Conservation (phyloP, 2,888 invertebrate species). For the Lycaena phlaeas region DNA sequence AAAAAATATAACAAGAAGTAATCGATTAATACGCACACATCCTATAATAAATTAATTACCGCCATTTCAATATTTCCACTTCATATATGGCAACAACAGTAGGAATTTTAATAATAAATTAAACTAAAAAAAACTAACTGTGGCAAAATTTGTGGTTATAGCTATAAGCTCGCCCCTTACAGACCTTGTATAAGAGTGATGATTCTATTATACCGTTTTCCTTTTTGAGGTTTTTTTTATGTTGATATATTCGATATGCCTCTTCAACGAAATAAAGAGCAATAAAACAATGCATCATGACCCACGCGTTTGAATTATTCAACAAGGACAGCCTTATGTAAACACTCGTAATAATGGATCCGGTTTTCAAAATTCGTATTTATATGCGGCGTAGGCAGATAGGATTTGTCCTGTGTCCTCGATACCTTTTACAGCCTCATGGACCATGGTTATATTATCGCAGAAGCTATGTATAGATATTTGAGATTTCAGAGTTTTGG, state of each 20-base stretch:
- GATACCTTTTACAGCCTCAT: background rate
- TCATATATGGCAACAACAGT: no score
- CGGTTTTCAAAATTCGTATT: conserved; percentile 2
- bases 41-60: no score
- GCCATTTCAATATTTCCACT: no score
- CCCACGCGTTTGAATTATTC: conserved; percentile 5
- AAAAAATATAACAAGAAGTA: no score
- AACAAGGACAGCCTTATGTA: conserved; percentile 5
- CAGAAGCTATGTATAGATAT: no score
- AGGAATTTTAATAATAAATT: no score
- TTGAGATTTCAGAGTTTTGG: no score
- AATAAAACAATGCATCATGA: conserved; percentile 4
- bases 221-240: background rate
- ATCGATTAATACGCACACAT: no score
- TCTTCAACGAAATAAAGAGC: background rate
- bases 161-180: no score
- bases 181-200: background rate
- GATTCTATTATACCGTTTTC: background rate
- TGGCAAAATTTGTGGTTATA: no score
- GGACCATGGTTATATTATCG: no score
- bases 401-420: background rate
- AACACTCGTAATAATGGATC: background rate
- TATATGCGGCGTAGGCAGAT: conserved; percentile 2
- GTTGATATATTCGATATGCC: background rate
- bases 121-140: no score